Evolutionary conservation across 2,888 invertebrate species (phyloP).

Genomic region (Ariolimax columbianus): DNA sequence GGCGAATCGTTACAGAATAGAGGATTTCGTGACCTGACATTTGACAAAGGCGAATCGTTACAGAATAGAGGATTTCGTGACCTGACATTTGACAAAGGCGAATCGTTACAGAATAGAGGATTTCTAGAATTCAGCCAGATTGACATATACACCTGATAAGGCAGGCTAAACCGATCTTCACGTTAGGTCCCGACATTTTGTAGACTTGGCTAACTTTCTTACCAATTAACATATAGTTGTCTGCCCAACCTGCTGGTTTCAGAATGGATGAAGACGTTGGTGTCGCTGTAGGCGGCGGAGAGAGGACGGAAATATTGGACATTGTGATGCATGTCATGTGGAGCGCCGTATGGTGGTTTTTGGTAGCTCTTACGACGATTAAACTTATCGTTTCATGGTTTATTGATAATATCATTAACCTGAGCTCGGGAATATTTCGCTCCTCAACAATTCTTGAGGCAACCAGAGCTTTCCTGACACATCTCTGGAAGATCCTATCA

Average conservation of each 20-base stretch:
- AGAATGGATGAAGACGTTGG: neutral
- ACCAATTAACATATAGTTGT: too few species aligned
- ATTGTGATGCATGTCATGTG: neutral
- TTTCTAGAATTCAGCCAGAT: too few species aligned
- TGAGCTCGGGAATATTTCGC: neutral
- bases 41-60: too few species aligned
- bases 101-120: too few species aligned
- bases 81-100: too few species aligned
- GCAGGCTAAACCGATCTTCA: too few species aligned
- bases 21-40: too few species aligned
- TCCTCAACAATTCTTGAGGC: neutral
- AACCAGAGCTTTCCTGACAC: neutral
- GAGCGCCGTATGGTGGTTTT: neutral
- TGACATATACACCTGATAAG: too few species aligned
- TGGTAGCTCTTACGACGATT: constrained; percentile 1
- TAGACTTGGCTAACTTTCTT: too few species aligned
- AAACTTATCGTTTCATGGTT: constrained; percentile 13
- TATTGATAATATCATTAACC: neutral
- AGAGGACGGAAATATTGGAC: neutral
- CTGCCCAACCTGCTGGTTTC: neutral
- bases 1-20: too few species aligned
- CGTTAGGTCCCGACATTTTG: too few species aligned
- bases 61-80: too few species aligned
- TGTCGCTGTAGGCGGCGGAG: neutral
- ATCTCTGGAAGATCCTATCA: neutral